Conservation (phyloP, 2,113 vertebrate genomes). For the Barbus barbus region DNA sequence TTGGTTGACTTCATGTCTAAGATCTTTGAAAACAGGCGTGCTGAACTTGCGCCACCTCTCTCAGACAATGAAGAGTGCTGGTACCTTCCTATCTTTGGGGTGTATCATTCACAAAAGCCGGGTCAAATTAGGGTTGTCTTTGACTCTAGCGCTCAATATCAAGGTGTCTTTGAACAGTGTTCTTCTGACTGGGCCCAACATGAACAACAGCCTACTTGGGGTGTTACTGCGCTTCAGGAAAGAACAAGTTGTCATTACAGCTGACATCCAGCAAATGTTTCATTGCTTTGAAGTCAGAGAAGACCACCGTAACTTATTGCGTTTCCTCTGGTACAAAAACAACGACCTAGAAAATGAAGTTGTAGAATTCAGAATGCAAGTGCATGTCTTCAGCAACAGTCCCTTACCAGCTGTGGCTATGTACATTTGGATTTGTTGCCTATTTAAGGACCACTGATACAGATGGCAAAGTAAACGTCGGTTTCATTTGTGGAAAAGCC, state of each 20-base stretch:
- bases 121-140: background rate
- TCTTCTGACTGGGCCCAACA: background rate
- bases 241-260: background rate
- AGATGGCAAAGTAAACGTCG: too few relatives aligned
- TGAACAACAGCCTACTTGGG: slow-evolving; percentile 21
- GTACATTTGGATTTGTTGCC: too few relatives aligned
- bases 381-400: too few relatives aligned
- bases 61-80: background rate
- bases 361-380: background rate
- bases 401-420: too few relatives aligned
- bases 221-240: slow-evolving; percentile 22
- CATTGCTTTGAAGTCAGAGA: background rate
- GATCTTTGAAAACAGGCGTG: slow-evolving; percentile 11
- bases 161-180: slow-evolving; percentile 6
- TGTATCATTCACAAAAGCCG: slow-evolving; percentile 16
- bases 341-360: background rate
- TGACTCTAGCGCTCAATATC: background rate
- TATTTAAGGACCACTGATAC: too few relatives aligned
- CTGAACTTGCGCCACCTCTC: background rate
- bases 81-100: background rate
- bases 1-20: too few relatives aligned
- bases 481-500: too few relatives aligned
- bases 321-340: slow-evolving; percentile 17
- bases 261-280: slow-evolving; percentile 8
- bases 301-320: background rate